Base-by-base conservation (phyloP, 1,140 invertebrate species). In the Batillaria attramentaria region DNA sequence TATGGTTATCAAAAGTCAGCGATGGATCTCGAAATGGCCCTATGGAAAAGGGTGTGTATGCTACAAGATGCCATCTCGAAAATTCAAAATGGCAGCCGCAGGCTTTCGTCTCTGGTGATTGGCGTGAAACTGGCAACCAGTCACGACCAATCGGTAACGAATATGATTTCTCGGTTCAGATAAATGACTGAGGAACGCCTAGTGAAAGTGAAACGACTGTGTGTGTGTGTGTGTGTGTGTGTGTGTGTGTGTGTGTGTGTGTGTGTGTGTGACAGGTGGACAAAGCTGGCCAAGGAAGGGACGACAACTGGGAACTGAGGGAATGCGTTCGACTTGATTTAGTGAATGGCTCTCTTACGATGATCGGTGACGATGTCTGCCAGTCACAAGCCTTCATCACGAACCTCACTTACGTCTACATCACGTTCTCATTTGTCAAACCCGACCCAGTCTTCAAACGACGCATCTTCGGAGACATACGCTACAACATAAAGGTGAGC, bases 391-490 rank as follows among this genome's bases (percentile, higher is more conserved):
- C 28, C 60, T 68, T 80, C n/a, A 24, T 43, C 20, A 79, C 37
- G 41, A 31, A 75, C 24, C 35, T 42, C 41, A 46, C 68, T 43
- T 41, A 41, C 33, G 62, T 80, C n/a, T 74, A 80, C 20, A 77
- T 85, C 42, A 79, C 60, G 20, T 87, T 87, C 70, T 65, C 57
- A 3, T 84, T 81, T 37, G 70, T 80, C 13, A 74, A 80, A 73
- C 80, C 80, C 18, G 75, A 78, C 20, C 72, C 31, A 31, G 24
- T 79, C n/a, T 79, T 84, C 46, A 80, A 81, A 20, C 72, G 78
- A 18, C 79, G 84, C 31, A 77, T 84, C 18, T 87, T 87, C 77
- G 85, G 85, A 46, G 84, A 87, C 66, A 84, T 87, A 4, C 68
- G 76, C 41, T 87, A 80, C 60, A 85, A 85, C 35, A 54, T 82